Base-by-base conservation (phyloP, 2,888 invertebrate species). In the Leucophora obtusa region DNA sequence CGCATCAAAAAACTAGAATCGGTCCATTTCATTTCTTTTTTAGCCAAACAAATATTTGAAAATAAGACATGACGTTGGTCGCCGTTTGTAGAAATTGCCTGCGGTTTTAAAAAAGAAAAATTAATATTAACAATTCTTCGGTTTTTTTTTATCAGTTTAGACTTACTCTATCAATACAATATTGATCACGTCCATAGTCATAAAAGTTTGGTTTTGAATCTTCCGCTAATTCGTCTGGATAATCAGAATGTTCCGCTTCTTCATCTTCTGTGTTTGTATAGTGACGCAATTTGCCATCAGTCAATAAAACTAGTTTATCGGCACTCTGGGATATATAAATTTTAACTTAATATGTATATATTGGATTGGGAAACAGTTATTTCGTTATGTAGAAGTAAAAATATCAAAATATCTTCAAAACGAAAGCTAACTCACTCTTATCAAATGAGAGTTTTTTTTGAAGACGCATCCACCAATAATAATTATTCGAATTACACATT, bases 151-250 rank as follows among this genome's bases (percentile, higher is more conserved):
- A 28, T 28, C 28, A 28, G 28, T 24, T 76, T 3, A 10, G 15
- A 62, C 72, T 21, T 74, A 95, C 95, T 92, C 94, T 95, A 87
- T 96, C 96, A 86, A 95, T 92, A 86, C 96, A 96, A 88, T 96
- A 96, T 89, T 94, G 93, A 53, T 94, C 94, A 82, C 93, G 93
- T 17, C 92, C 91, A 87, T 96, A 95, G 86, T 96, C 95, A 85
- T 94, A 93, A 79, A 92, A 94, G 3, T 92, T 88, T 66, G 92
- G 91, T 87, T 93, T 85, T 2, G 85, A 83, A 9, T 83, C 85
- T 3, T 84, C 86, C 62, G 91, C 91, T 28, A 92, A 91, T 63
- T 90, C 87, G 10, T 89, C 87, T 21, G 92, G 92, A 60, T 90
- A 88, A 24, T 66, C 66, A 0, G 91, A 91, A 18, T 92, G 91